These are phyloP conservation scores for Brachionus asplanchnoidis DNA, from an alignment of 1,140 invertebrate species.

Conservation along the genomic window DNA sequence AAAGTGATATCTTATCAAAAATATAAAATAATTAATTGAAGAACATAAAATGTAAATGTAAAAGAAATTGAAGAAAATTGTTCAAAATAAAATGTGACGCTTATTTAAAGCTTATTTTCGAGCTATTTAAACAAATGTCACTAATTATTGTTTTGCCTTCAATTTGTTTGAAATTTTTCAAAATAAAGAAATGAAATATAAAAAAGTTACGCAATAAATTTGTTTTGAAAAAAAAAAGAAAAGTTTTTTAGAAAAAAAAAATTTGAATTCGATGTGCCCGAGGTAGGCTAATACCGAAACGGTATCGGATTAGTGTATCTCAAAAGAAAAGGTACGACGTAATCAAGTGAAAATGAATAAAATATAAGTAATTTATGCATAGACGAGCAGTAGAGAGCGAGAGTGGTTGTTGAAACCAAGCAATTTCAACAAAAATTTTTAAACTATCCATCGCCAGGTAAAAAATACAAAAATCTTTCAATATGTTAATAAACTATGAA, in stretches of 20 bases:
- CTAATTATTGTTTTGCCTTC: not conserved
- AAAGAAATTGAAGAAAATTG: not conserved
- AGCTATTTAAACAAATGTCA: not conserved
- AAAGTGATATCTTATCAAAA: not conserved
- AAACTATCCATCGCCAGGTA: conserved; percentile 23
- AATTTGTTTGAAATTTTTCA: not conserved
- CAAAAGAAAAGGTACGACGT: not conserved
- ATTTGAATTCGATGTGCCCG: not conserved
- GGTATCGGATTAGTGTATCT: not conserved
- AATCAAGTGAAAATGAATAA: not conserved
- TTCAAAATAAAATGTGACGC: not conserved
- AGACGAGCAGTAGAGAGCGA: conserved; percentile 15
- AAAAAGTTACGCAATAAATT: not conserved
- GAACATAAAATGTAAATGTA: not conserved
- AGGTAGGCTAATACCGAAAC: not conserved
- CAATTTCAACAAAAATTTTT: not conserved
- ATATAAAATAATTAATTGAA: not conserved
- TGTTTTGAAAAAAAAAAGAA: not conserved
- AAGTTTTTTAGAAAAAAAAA: not conserved
- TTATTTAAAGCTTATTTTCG: not conserved
- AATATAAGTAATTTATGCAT: not conserved
- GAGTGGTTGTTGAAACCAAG: conserved; percentile 8
- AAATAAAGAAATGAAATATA: not conserved
- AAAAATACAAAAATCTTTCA: conserved; percentile 8
- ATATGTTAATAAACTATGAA: not conserved